Base-by-base conservation (phyloP, 1,140 invertebrate species). In the Caenorhabditis tropicalis region DNA sequence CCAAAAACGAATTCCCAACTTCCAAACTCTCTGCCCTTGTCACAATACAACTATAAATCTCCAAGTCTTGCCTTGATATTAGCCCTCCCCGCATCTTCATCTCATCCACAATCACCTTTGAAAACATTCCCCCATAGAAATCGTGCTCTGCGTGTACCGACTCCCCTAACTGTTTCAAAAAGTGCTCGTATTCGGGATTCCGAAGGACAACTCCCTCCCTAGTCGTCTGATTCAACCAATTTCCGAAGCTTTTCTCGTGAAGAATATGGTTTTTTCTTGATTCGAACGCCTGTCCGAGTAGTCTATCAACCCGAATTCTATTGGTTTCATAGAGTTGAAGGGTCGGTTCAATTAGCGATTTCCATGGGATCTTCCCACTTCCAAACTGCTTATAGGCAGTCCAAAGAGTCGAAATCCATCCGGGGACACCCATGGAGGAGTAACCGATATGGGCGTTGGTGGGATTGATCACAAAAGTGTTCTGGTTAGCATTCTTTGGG, bases 391-490 rank as follows among this genome's bases (percentile, higher is more conserved):
- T 92, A 90, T 97, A 94, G 0, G 95, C 95, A 83, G 94, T 93
- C 94, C 95, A 95, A 89, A 96, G 96, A 6, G 96, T 97, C 83
- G 94, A 94, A 1, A 98, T 89, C 92, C 98, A 96, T 1, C 96
- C 97, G 7, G 97, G 96, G 15, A 98, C 95, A 0, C 93, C 96
- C 29, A 96, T 94, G 4, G 96, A 74, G 1, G 65, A 74, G n/a
- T 74, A 74, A 43, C 65, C 86, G 36, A 85, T 83, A 19, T 87
- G 84, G 12, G 85, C 60, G 29, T 70, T 80, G 3, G 96, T 89
- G 1, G 94, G 93, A 83, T 96, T 85, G 46, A 87, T 92, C 58
- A 93, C 91, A 90, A 93, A 97, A 95, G 96, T 95, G 82, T 94
- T 92, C 43, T 92, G 91, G 19, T 92, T 92, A 9, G 95, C 93